Base-by-base conservation (phyloP, 2,888 invertebrate species). In the Fabriciana adippe region DNA sequence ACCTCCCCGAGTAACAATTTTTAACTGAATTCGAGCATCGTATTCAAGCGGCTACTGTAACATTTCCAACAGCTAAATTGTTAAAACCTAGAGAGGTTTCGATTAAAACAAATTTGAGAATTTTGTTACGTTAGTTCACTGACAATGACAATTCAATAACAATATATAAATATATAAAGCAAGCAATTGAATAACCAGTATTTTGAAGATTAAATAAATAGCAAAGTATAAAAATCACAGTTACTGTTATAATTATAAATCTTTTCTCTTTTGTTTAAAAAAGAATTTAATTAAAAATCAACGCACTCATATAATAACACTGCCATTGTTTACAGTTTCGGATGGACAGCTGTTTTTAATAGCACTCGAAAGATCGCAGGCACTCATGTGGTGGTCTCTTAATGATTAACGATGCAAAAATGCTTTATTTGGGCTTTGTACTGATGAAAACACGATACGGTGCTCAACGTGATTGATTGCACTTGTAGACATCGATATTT, bases 401-500 rank as follows among this genome's bases (percentile, higher is more conserved):
- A 66, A 69, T 79, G 77, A 81, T 78, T 75, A 79, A 79, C 76
- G 76, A 75, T 73, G 72, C 64, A 66, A 61, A 66, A 61, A 54
- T 66, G 59, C 61, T 55, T 53, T 76, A 64, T 66, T 59, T 59
- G 45, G 68, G 64, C 61, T 67, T 64, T 76, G 75, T 78, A 81
- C 81, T 81, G 81, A 81, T 81, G 77, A 77, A 61, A 61, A 66
- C 74, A 77, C 75, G 78, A 81, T 79, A 80, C 78, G 72, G 75
- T 65, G 67, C 72, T 56, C 55, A 61, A 54, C 65, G 73, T 77
- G 78, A 79, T 80, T 78, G 77, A 80, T 80, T 71, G 71, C 71
- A 68, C 69, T 72, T 71, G 77, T 79, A 80, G 81, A 76, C 78
- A 80, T 83, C 81, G 80, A 85, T 84, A 82, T 84, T 83, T 84